Conservation (phyloP, 2,797 vertebrate genomes). For the Chromobotia macracanthus region DNA sequence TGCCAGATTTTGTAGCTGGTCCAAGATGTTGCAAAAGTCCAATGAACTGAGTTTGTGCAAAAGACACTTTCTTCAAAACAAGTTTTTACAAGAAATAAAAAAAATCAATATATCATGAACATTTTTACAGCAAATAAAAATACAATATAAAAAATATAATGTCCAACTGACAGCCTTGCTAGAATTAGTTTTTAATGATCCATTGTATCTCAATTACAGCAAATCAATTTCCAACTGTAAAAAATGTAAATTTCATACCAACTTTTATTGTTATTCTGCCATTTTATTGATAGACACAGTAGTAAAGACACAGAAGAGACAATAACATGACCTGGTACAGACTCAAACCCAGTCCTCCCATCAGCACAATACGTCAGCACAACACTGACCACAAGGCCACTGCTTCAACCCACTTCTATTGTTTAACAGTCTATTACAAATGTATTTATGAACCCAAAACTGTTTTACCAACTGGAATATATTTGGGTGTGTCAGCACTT, state of each 20-base stretch:
- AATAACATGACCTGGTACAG: too few relatives aligned
- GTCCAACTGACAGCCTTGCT: background rate
- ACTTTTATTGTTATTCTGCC: background rate
- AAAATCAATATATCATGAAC: background rate
- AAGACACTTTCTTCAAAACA: background rate
- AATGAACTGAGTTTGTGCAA: constrained; percentile 1
- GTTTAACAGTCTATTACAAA: background rate
- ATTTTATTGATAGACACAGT: background rate
- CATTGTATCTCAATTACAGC: background rate
- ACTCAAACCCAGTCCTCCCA: too few relatives aligned
- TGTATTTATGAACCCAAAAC: background rate
- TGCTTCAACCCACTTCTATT: background rate
- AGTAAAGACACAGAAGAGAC: too few relatives aligned
- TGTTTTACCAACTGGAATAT: constrained; percentile 14
- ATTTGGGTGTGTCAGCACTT: constrained; percentile 20
- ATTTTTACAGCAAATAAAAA: background rate
- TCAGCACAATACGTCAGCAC: too few relatives aligned
- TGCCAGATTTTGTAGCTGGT: background rate
- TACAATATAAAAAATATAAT: too few relatives aligned
- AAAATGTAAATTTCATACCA: background rate
- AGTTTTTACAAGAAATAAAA: background rate
- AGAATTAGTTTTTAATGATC: background rate
- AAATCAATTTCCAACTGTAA: background rate
- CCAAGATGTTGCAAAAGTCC: background rate
- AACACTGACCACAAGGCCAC: background rate